Evolutionary conservation across 2,113 vertebrate genomes (phyloP), one percentile per base, ranked within the genome.

Genomic region (Astur gentilis): DNA sequence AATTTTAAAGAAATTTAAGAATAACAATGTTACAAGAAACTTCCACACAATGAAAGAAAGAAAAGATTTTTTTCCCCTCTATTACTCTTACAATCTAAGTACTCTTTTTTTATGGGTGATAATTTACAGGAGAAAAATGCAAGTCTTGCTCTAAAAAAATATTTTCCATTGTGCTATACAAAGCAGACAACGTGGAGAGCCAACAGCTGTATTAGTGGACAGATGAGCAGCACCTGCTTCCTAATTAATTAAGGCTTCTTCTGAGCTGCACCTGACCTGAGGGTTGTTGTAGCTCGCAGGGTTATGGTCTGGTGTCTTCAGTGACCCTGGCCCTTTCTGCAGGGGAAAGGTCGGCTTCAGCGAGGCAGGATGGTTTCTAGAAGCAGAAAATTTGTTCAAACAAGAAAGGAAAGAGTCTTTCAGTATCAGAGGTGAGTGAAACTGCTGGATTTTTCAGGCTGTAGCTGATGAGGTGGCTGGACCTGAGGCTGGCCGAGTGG

Each of bases 331-430:
- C 10, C 1, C 0, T 54, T 32, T 57, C 14, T 75, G 18, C 4
- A 27, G 23, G 12, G 7, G 1, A 55, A 54, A 16, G 32, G 5
- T 3, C 81, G 57, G 13, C 2, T 72, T 16, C 7, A 49, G 36
- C 0, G 16, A 22, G 32, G 60, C 1, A 19, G 13, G 0, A 4
- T 20, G 11, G 13, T 42, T 3, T n/a, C 2, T 16, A 60, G 70
- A 40, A 55, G 23, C 7, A 34, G 57, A 29, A 66, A 38, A 8
- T 21, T 13, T 57, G 16, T 34, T 45, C 14, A 62, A 45, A 6
- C 3, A 18, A 6, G 6, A n/a, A 67, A 49, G 21, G 19, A 58
- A 38, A 5, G n/a, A 29, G 25, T 49, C 9, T 13, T 31, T 31
- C 11, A 11, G 10, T 20, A 16, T 8, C 23, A 40, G 55, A 85